A percentile compares a stretch with the other conserved stretches of the same genome.
These are phyloP conservation scores for Pitangus sulphuratus DNA, from an alignment of 2,797 vertebrate genomes.

Conservation along the genomic window DNA sequence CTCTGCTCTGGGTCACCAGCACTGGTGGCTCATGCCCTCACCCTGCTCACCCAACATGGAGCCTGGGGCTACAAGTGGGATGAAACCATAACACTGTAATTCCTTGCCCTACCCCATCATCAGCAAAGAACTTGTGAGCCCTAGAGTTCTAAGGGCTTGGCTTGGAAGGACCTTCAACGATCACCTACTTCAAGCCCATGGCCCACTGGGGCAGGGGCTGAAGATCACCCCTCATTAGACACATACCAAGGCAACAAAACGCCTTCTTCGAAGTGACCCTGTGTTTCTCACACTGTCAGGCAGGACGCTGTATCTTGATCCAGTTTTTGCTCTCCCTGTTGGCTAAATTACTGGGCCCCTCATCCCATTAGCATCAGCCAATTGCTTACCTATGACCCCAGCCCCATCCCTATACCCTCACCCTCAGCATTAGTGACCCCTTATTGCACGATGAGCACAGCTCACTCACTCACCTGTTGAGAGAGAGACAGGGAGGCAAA, in stretches of 20 bases:
- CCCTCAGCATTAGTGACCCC: neutral
- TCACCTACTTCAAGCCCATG: neutral
- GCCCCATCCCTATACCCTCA: neutral
- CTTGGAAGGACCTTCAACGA: neutral
- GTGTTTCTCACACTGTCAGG: neutral
- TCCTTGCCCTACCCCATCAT: neutral
- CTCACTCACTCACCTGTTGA: neutral
- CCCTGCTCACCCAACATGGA: neutral
- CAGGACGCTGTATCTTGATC: neutral
- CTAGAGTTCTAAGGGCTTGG: neutral
- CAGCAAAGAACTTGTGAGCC: neutral
- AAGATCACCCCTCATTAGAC: neutral
- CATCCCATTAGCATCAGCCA: neutral
- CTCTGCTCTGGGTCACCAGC: neutral
- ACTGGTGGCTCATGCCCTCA: fast-evolving
- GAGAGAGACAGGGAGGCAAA: neutral
- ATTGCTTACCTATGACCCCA: neutral
- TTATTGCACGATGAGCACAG: neutral
- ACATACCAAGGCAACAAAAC: neutral
- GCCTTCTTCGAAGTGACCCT: neutral
- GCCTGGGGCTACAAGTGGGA: neutral
- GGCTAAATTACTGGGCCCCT: neutral
- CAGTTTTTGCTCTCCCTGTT: neutral
- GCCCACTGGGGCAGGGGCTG: neutral
- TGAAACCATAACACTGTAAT: neutral